Percentiles rank a stretch among this genome's conserved stretches.
These are phyloP conservation scores for Calephelis virginiensis DNA, from an alignment of 1,140 invertebrate genomes.

Conservation along the genomic window DNA sequence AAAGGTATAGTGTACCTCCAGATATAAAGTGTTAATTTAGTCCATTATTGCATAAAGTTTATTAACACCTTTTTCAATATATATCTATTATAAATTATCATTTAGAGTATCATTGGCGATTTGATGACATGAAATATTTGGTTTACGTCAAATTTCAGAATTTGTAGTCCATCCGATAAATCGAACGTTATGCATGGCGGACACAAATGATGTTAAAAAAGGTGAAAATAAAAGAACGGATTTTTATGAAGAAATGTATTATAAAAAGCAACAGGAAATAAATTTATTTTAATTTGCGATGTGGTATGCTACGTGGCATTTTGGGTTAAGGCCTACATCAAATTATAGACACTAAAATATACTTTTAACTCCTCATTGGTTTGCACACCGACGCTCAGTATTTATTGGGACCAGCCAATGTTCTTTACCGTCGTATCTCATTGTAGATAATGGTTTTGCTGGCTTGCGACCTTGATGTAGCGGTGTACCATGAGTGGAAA, in stretches of 20 bases:
- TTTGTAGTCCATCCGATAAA: conserved; percentile 24
- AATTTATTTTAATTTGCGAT: background rate
- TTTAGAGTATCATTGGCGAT: conserved; percentile 21
- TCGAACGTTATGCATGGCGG: conserved; percentile 24
- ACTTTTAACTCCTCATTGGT: conserved; percentile 20
- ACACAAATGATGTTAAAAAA: conserved; percentile 13
- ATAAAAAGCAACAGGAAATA: background rate
- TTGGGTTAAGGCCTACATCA: conserved; percentile 23
- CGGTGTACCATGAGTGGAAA: too few relatives aligned
- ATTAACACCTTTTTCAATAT: conserved; percentile 22
- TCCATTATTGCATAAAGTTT: conserved; percentile 23
- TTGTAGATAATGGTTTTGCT: too few relatives aligned
- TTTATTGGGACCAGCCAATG: too few relatives aligned
- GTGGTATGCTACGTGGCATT: conserved; percentile 21
- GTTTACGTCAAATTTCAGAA: conserved; percentile 18
- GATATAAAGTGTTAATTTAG: too few relatives aligned
- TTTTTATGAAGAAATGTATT: too few relatives aligned
- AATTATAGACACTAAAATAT: conserved; percentile 22
- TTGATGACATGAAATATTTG: background rate
- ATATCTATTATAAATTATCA: conserved; percentile 22
- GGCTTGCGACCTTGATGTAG: too few relatives aligned
- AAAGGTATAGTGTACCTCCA: too few relatives aligned
- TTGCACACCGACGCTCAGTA: too few relatives aligned
- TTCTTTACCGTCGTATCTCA: too few relatives aligned
- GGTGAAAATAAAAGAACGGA: conserved; percentile 8